Evolutionary conservation across 2,797 vertebrate species (phyloP), one percentile per base, ranked within the genome.

Genomic region (Todus mexicanus): DNA sequence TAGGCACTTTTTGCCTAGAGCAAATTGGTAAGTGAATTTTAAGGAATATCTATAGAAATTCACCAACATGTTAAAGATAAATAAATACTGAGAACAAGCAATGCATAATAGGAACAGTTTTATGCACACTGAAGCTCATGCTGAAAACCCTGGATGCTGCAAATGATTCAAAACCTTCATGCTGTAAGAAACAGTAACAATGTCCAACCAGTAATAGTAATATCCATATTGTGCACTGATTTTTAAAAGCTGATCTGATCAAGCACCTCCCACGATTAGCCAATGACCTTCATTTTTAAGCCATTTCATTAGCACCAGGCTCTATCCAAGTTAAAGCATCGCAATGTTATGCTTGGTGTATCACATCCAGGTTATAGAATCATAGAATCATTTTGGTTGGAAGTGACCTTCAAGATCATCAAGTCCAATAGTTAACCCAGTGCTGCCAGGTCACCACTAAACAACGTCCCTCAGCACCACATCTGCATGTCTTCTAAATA

Each of bases 1-100:
- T 69, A 69, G 79, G 54, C 54, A 51, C 31, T 57, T 95, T 77
- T 71, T 70, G 31, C 69, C 45, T 50, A 87, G 18, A 92, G 51
- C 13, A 91, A 95, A 90, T 15, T 50, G 77, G 1, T 89, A 76
- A 68, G 40, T 68, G 85, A 84, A 88, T 91, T 88, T 84, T 92
- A 92, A 87, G 70, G 73, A 91, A 73, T 33, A 33, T 37, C 40
- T 84, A 48, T 18, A 65, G 45, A 79, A 90, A 74, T 43, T 66
- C n/a, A 94, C 8, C 8, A 54, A 73, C 1, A 5, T 26, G 22
- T 16, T 64, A 60, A 20, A 88, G 59, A 86, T 70, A 90, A 84
- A 91, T 33, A 50, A 90, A 84, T 31, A 78, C 11, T 29, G 26
- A 66, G n/a, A 86, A 82, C 4, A 45, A 63, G 14, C 78, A 93